Conservation (phyloP, 2,888 invertebrate species). For the Thalpophila matura region DNA sequence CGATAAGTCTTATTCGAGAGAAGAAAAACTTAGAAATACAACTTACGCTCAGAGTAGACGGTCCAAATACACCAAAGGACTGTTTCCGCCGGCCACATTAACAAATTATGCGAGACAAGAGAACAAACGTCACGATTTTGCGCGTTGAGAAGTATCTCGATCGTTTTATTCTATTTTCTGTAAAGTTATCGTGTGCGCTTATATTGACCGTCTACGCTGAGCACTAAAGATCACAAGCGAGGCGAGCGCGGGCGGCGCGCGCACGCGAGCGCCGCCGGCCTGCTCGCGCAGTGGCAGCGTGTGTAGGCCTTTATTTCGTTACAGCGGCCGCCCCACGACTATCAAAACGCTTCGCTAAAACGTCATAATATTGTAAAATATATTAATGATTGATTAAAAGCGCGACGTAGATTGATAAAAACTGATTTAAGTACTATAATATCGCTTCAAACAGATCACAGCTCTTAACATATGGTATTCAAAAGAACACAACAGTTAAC, state of each 20-base stretch:
- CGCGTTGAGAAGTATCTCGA: constrained; percentile 7
- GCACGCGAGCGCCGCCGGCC: background rate
- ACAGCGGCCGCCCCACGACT: constrained; percentile 45
- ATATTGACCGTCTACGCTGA: constrained; percentile 25
- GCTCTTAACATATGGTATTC: constrained; percentile 14
- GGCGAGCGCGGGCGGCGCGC: constrained; percentile 1
- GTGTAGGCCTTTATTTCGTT: constrained; percentile 65
- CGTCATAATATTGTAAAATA: constrained; percentile 2
- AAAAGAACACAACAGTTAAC: constrained; percentile 9
- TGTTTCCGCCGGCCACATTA: background rate
- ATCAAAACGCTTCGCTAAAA: constrained; percentile 12
- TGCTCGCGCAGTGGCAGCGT: constrained; percentile 56
- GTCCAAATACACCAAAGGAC: background rate
- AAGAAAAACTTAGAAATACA: constrained; percentile 58
- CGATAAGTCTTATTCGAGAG: constrained; percentile 65
- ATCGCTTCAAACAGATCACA: constrained; percentile 47
- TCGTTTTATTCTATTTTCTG: background rate
- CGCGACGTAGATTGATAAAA: constrained; percentile 22
- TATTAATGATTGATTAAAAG: constrained; percentile 23
- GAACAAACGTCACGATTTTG: constrained; percentile 6
- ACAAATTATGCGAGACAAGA: background rate
- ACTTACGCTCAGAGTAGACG: constrained; percentile 27
- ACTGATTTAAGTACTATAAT: constrained; percentile 45
- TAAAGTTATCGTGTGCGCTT: background rate
- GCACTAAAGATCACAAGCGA: constrained; percentile 25